Evolutionary conservation across 2,113 vertebrate species (phyloP), one percentile per base, ranked within the genome.

Genomic region (Heterocephalus glaber): DNA sequence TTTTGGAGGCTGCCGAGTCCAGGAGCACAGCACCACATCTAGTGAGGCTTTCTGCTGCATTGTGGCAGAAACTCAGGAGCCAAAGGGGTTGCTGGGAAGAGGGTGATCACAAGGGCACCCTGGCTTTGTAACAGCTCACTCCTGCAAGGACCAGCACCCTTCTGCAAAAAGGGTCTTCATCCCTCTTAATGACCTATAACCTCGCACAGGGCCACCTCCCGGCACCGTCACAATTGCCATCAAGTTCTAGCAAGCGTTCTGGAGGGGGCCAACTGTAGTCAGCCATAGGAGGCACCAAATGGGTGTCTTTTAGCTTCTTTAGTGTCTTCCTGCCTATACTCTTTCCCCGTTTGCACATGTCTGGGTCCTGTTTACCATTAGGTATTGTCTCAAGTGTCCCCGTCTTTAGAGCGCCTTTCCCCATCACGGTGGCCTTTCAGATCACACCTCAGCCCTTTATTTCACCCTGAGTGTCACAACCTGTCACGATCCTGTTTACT

Each of bases 381-480:
- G 7, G 33, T 47, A 72, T 90, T 17, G 7, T 83, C 11, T 70
- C 16, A 2, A 0, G 0, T 56, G 41, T 38, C 22, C 22, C n/a
- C 0, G 0, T 9, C n/a, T 86, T n/a, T 68, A 49, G 72, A 38
- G 44, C 4, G 1, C 3, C 19, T 5, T 56, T 30, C 61, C 19
- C 5, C 3, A 17, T 38, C 17, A 1, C 33, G 17, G 38, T 0
- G 28, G 26, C 35, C 7, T 86, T 17, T 56, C 26, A 16, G n/a
- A 10, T 24, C 38, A 33, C 33, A 1, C 28, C 17, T 12, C 30
- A 38, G 8, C 49, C 35, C 0, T 5, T 16, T 19, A 30, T 47
- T 47, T 33, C 3, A 0, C 65, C 44, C 58, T 14, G 12, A 5
- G 0, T 0, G 4, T 24, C 54, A 19, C 24, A 4, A 0, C n/a